Conservation (phyloP, 2,888 invertebrate species). For the Dichetophora obliterata region DNA sequence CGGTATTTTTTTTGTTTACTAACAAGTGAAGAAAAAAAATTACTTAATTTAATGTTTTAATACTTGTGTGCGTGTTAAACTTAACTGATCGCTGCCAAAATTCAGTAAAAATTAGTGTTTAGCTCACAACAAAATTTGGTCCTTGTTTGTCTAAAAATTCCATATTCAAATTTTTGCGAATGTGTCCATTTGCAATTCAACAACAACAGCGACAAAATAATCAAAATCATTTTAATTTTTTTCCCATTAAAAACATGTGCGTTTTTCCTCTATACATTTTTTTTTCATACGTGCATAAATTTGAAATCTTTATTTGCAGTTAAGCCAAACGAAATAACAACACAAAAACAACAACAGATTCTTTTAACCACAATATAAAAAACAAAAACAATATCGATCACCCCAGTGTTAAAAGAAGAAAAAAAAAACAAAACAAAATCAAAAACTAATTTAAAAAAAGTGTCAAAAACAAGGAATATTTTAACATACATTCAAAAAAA, state of each 20-base stretch:
- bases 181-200: neutral
- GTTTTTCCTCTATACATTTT: neutral
- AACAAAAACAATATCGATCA: neutral
- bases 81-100: too few species aligned
- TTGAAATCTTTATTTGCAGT: neutral
- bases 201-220: too few species aligned
- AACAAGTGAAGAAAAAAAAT: neutral
- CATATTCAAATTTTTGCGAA: neutral
- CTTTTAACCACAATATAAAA: neutral
- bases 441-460: neutral
- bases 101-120: too few species aligned
- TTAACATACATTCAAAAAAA: neutral
- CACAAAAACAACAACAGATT: neutral
- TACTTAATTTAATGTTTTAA: too few species aligned
- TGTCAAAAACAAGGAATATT: neutral
- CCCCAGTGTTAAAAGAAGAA: neutral
- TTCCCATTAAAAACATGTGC: neutral
- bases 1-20: neutral
- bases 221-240: neutral
- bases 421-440: neutral
- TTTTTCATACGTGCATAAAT: conserved; percentile 1
- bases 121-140: too few species aligned
- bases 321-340: neutral
- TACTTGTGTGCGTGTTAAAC: too few species aligned
- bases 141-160: too few species aligned